Evolutionary conservation across 2,113 vertebrate genomes (phyloP).

Genomic region (Talpa occidentalis): DNA sequence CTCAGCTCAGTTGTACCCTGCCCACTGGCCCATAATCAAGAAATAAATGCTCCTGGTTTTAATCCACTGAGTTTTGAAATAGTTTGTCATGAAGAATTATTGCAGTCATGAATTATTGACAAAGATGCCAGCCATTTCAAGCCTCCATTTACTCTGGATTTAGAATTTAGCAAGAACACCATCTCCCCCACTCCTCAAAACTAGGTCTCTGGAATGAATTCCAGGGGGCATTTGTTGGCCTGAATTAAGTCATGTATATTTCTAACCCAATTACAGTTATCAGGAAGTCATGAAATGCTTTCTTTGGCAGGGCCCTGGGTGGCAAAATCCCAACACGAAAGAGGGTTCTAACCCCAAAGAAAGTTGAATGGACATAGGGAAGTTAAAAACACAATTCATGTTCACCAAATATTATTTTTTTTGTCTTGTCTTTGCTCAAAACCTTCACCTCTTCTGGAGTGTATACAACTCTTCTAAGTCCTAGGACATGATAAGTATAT

Average conservation of each 20-base stretch:
- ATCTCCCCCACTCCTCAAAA: neutral
- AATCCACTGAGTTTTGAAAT: neutral
- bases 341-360: neutral
- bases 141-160: neutral
- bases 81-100: neutral
- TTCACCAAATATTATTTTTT: neutral
- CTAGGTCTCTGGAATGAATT: neutral
- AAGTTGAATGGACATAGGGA: neutral
- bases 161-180: neutral
- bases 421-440: neutral
- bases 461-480: neutral
- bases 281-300: neutral
- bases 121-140: neutral
- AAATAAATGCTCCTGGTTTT: neutral
- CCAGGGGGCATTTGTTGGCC: neutral
- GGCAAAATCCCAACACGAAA: neutral
- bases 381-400: neutral
- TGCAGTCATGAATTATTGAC: neutral
- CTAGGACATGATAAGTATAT: neutral
- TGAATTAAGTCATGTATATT: neutral
- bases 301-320: neutral
- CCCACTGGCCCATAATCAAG: neutral
- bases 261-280: neutral
- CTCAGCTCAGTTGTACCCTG: neutral
- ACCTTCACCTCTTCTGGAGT: neutral